phyloP scores from a whole-genome alignment of 2,113 vertebrate species.

The Mormoops blainvillei region DNA sequence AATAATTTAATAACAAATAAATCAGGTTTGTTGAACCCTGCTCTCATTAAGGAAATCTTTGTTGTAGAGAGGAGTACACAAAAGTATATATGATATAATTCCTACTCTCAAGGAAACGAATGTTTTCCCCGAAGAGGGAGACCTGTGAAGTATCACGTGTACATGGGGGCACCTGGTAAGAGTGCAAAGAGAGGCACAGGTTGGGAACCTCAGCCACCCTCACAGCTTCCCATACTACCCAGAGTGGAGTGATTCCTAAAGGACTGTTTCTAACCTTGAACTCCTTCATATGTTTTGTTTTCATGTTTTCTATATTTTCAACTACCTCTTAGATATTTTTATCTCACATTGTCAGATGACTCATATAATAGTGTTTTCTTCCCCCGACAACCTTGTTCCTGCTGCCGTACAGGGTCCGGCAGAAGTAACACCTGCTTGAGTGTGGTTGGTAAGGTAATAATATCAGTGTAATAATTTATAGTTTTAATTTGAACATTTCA shows the following conservation, averaged over 20 bases:
- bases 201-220: not conserved
- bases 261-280: not conserved
- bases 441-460: no score
- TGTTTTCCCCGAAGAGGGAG: not conserved
- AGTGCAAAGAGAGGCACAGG: not conserved
- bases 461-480: no score
- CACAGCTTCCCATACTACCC: not conserved
- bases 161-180: fast-evolving
- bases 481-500: no score
- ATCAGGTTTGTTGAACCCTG: not conserved
- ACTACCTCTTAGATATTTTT: not conserved
- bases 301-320: not conserved
- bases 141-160: not conserved
- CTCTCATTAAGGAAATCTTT: not conserved
- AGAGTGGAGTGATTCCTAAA: not conserved
- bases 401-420: not conserved
- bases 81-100: not conserved
- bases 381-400: not conserved
- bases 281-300: not conserved
- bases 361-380: not conserved
- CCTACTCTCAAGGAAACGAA: not conserved
- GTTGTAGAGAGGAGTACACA: not conserved
- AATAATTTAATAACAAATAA: not conserved
- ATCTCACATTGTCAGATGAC: not conserved
- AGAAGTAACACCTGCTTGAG: no score